Conservation (phyloP, 2,113 vertebrate genomes). For the Lepisosteus osseus region DNA sequence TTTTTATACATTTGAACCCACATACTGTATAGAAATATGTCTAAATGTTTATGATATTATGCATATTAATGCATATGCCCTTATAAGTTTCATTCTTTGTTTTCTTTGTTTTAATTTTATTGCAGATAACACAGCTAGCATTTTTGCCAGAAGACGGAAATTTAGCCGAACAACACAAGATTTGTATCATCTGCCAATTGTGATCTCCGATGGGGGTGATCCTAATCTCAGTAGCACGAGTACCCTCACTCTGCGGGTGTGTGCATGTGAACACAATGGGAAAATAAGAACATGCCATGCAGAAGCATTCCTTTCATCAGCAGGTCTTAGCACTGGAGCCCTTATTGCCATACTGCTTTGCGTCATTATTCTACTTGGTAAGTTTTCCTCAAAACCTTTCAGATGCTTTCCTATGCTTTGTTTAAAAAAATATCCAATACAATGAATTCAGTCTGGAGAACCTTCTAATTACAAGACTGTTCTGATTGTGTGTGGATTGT, state of each 20-base stretch:
- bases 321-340: slow-evolving; percentile 92
- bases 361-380: slow-evolving; percentile 91
- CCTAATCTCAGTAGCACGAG: slow-evolving; percentile 88
- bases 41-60: too few species aligned
- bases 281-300: slow-evolving; percentile 80
- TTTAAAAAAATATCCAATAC: too few species aligned
- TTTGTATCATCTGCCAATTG: slow-evolving; percentile 79
- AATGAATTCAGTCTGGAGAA: slow-evolving; percentile 7
- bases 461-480: slow-evolving; percentile 9
- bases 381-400: slow-evolving; percentile 38
- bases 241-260: slow-evolving; percentile 88
- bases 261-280: slow-evolving; percentile 80
- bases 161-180: slow-evolving; percentile 86
- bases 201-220: slow-evolving; percentile 88
- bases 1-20: too few species aligned
- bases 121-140: slow-evolving; percentile 82
- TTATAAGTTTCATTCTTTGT: slow-evolving; percentile 30
- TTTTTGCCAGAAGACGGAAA: slow-evolving; percentile 70
- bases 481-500: slow-evolving; percentile 47
- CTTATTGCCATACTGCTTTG: slow-evolving; percentile 95
- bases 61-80: too few species aligned
- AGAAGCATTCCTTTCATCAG: slow-evolving; percentile 88
- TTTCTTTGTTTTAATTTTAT: slow-evolving; percentile 30
- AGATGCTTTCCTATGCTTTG: too few species aligned
- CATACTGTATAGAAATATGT: too few species aligned